Evolutionary conservation across 1,140 invertebrate species (phyloP).

Genomic region (Drosophila quadrilineata): DNA sequence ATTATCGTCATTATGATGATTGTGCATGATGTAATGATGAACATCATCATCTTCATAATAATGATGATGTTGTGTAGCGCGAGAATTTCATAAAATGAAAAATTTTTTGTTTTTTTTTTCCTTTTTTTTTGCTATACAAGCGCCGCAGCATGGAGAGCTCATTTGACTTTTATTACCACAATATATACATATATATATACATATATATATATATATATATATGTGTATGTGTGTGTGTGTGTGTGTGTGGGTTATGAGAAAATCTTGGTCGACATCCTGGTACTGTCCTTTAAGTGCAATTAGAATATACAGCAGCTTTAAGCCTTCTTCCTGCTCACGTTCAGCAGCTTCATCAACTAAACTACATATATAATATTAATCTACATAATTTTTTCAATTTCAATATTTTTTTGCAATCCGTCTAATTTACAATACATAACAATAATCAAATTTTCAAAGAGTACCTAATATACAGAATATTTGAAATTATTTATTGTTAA

Average conservation of each 20-base stretch:
- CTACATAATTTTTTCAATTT: too few species aligned
- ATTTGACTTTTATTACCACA: slow-evolving; percentile 39
- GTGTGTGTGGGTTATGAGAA: slow-evolving; percentile 13
- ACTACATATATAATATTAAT: too few species aligned
- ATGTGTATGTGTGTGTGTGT: background rate
- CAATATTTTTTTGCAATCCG: too few species aligned
- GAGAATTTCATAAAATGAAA: slow-evolving; percentile 46
- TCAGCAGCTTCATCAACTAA: too few species aligned
- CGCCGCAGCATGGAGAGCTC: slow-evolving; percentile 23
- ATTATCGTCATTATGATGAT: background rate
- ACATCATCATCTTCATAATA: slow-evolving; percentile 1
- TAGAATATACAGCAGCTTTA: slow-evolving; percentile 33
- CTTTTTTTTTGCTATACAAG: slow-evolving; percentile 28
- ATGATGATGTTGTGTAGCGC: slow-evolving; percentile 1
- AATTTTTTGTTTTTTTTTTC: too few species aligned
- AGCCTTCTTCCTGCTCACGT: too few species aligned
- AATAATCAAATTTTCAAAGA: too few species aligned
- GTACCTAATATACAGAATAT: too few species aligned
- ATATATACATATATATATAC: background rate
- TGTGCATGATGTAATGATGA: background rate
- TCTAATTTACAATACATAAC: too few species aligned
- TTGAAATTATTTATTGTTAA: too few species aligned
- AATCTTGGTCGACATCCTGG: slow-evolving; percentile 8
- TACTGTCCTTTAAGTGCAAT: slow-evolving; percentile 38
- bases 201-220: background rate